These are phyloP conservation scores for Philhelius pedissequus DNA, from an alignment of 2,888 invertebrate genomes.

Conservation along the genomic window DNA sequence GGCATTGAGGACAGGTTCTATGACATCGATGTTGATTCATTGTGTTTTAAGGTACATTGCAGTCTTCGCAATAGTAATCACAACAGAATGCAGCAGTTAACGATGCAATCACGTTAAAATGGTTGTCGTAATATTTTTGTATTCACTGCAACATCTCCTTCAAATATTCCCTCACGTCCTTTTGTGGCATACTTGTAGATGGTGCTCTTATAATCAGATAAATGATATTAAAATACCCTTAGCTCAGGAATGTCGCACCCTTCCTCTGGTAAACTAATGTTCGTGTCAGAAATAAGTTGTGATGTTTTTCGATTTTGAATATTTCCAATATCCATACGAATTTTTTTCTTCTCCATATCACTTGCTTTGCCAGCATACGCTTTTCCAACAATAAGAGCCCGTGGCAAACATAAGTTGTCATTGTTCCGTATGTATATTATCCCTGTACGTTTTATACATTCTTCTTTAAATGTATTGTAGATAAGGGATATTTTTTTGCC, in stretches of 20 bases:
- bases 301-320: not conserved
- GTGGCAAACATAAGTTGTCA: not conserved
- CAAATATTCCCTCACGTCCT: no score
- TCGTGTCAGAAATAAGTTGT: not conserved
- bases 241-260: not conserved
- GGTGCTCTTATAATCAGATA: not conserved
- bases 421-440: not conserved
- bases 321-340: not conserved
- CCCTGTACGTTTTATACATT: not conserved
- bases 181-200: no score
- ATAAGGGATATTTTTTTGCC: not conserved
- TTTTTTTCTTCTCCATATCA: not conserved
- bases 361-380: not conserved
- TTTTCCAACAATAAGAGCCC: not conserved
- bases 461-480: not conserved
- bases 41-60: no score
- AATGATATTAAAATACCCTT: not conserved
- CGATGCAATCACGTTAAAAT: no score
- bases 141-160: no score
- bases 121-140: no score
- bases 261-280: not conserved
- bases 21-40: no score
- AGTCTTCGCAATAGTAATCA: no score
- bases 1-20: no score
- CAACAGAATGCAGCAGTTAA: no score